Percentiles rank a stretch among this genome's conserved stretches.
These are phyloP conservation scores for Drosophila barbarae DNA, from an alignment of 2,888 invertebrate species.

Conservation along the genomic window DNA sequence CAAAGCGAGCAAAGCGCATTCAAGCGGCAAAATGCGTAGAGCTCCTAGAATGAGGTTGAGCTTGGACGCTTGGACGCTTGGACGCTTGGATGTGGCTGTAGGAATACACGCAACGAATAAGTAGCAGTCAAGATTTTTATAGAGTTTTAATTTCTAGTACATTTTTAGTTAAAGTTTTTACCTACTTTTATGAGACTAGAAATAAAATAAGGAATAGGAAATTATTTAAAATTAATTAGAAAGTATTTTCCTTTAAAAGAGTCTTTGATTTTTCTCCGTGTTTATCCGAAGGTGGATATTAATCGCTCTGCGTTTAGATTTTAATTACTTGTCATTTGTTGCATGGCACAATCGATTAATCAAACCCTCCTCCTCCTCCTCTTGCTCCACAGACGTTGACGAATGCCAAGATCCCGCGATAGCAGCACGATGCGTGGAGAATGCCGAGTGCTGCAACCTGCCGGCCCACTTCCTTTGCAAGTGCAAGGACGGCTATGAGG, in stretches of 20 bases:
- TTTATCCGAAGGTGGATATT: conserved; percentile 21
- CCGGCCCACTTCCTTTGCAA: conserved; percentile 97
- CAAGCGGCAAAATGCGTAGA: conserved; percentile 65
- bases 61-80: conserved; percentile 2
- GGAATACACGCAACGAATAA: conserved; percentile 12
- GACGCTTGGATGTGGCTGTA: background rate
- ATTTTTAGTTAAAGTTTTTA: background rate
- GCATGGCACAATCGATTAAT: conserved; percentile 55
- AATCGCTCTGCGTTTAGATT: conserved; percentile 28
- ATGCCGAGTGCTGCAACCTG: conserved; percentile 96
- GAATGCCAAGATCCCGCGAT: conserved; percentile 94
- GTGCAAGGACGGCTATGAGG: conserved; percentile 93
- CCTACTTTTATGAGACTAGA: background rate
- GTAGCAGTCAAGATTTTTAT: background rate
- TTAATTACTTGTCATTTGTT: conserved; percentile 54
- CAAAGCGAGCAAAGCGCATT: conserved; percentile 47
- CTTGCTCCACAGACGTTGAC: conserved; percentile 87
- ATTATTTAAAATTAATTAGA: background rate
- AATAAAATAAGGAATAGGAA: background rate
- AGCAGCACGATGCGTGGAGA: conserved; percentile 91
- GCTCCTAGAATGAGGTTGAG: conserved; percentile 11
- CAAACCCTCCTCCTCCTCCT: conserved; percentile 29
- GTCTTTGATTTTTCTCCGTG: conserved; percentile 4
- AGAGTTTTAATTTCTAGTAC: background rate
- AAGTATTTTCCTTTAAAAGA: too few relatives aligned